Conservation (phyloP, 2,797 vertebrate species). For the Poeciliopsis turneri region DNA sequence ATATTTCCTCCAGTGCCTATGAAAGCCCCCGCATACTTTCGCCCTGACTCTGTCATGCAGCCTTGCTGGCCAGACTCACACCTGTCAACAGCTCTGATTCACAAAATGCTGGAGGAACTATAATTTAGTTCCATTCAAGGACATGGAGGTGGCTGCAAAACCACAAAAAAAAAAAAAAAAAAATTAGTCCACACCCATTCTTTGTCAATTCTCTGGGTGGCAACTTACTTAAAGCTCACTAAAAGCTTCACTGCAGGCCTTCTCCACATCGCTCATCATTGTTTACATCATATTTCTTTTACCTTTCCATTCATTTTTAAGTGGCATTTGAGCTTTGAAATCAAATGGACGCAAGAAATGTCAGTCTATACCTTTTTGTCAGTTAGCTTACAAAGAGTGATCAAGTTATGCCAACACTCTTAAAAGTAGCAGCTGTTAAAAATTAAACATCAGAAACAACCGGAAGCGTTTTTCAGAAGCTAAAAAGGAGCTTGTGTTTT, state of each 20-base stretch:
- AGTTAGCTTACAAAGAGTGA: background rate
- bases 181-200: constrained; percentile 23
- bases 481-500: background rate
- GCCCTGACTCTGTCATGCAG: constrained; percentile 59
- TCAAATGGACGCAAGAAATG: background rate
- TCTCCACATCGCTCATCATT: constrained; percentile 23
- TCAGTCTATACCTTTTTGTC: background rate
- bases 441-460: background rate
- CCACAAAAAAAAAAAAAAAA: constrained; percentile 9
- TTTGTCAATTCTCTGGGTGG: constrained; percentile 45
- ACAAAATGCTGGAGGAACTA: constrained; percentile 48
- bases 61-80: constrained; percentile 50
- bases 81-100: constrained; percentile 71
- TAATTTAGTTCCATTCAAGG: constrained; percentile 66
- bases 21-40: constrained; percentile 69
- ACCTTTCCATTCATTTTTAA: background rate
- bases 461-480: background rate
- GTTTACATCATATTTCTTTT: background rate
- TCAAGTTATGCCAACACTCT: background rate
- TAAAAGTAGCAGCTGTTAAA: background rate
- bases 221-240: constrained; percentile 51
- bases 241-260: constrained; percentile 38
- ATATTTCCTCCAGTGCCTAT: constrained; percentile 59
- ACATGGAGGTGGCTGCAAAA: constrained; percentile 57
- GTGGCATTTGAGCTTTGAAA: background rate